Base-by-base conservation (phyloP, 2,113 vertebrate genomes). In the Callopanchax toddi region DNA sequence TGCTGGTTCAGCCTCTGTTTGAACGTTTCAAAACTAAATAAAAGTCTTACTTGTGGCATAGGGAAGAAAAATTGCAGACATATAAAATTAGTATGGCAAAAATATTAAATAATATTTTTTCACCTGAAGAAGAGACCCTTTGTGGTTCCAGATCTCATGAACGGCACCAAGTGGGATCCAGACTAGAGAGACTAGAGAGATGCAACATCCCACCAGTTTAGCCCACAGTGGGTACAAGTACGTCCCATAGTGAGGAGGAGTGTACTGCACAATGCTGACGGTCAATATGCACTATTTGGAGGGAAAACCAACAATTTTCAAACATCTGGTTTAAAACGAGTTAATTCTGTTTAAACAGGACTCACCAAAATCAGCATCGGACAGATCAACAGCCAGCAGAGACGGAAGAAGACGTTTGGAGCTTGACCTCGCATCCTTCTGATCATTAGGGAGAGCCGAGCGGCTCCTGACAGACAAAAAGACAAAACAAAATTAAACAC, bases 141-240 rank as follows among this genome's bases (percentile, higher is more conserved):
- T 74, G 42, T 59, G 82, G 22, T 42, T 78, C 36, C 20, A 87
- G 25, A 93, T 48, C 71, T 93, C 91, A 12, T 93, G 92, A 44
- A 88, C 51, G 6, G 91, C 91, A 62, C 90, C 89, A 15, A 92
- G 63, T 6, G 92, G 92, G 36, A 93, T 91, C 91, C 92, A 93
- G 39, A 92, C 71, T 1, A 93, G 78, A 17, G 91, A 92, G 60
- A 89, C 40, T 42, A 93, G 65, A 18, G 91, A 90, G 44, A 93
- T 23, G 2, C 74, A 43, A 91, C 90, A 93, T 57, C 92, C 92
- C n/a, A 91, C 36, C 29, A 39, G 77, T 40, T 92, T 86, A 17
- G 91, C 91, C 92, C 92, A 93, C 9, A 61, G 10, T 6, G 92
- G 92, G 44, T 91, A 93, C 1, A 11, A 55, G 67, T 93, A 92